Base-by-base conservation (phyloP, 2,113 vertebrate genomes). In the Datnioides undecimradiatus region DNA sequence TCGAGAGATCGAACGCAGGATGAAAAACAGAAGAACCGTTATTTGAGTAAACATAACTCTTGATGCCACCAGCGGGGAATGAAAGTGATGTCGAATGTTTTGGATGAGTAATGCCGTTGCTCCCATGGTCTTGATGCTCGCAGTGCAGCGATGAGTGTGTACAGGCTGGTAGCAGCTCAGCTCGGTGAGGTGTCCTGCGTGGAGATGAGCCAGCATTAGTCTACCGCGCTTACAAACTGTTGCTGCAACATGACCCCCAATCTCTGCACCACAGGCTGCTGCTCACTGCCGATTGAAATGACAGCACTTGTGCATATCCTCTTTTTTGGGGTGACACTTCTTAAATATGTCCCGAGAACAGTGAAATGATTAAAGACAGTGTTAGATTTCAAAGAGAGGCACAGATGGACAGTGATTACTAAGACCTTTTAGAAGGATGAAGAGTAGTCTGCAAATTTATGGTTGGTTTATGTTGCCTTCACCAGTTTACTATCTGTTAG, bases 31-130 rank as follows among this genome's bases (percentile, higher is more conserved):
- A 41, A 52, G 36, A 38, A n/a, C 31, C 69, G 2, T 86, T 81
- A 62, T 79, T 80, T 77, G 33, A 80, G 80, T 65, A 77, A 89
- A 80, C 57, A 70, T 4, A 81, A 79, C 68, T 72, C 74, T 64
- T 14, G 19, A 12, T 55, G 74, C 51, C 43, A 45, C 49, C 38
- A 62, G 60, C 40, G 12, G 59, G 38, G 78, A 80, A 55, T 75
- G 66, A 83, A 65, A 79, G 86, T 0, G 0, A 3, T 29, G 70
- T 38, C 69, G 80, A 68, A 73, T 72, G 55, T 71, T 75, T 41
- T 49, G 66, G 75, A 73, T 82, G 75, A 88, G 82, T 86, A 80
- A 77, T 69, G 70, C 70, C 25, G 52, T 21, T 52, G 65, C 43
- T 87, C 45, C 66, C 0, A 25, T 60, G 64, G 55, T 65, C 67